Evolutionary conservation across 2,113 vertebrate genomes (phyloP).

Genomic region (Hippopotamus amphibius): DNA sequence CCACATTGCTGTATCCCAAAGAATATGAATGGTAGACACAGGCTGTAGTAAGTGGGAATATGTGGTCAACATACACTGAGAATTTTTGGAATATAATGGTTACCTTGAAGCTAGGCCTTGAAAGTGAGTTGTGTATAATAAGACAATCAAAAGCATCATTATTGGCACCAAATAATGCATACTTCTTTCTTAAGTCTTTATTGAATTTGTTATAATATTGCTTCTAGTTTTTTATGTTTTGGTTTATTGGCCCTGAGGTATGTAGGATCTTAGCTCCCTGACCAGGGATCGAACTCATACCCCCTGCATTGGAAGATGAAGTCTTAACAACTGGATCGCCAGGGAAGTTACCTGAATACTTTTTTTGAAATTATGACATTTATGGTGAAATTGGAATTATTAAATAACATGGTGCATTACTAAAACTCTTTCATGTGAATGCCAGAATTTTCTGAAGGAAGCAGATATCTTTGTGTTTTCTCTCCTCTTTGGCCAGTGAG

Average conservation of each 20-base stretch:
- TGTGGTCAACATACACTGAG: not conserved
- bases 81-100: not conserved
- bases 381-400: not conserved
- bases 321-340: too few relatives aligned
- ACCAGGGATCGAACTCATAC: too few relatives aligned
- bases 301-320: too few relatives aligned
- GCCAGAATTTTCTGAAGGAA: not conserved
- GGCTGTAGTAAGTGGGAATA: not conserved
- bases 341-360: not conserved
- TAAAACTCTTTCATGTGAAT: not conserved
- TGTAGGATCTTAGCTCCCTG: too few relatives aligned
- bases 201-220: too few relatives aligned
- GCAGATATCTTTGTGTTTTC: not conserved
- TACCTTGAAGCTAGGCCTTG: not conserved
- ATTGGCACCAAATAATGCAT: not conserved
- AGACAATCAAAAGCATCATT: not conserved
- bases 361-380: not conserved
- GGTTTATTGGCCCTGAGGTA: too few relatives aligned
- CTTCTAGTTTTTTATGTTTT: too few relatives aligned
- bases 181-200: not conserved
- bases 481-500: not conserved
- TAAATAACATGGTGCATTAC: not conserved
- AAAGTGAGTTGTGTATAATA: conserved; percentile 2
- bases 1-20: not conserved
- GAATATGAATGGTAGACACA: not conserved